Conservation (phyloP, 2,797 vertebrate genomes). For the Hemitrygon akajei region DNA sequence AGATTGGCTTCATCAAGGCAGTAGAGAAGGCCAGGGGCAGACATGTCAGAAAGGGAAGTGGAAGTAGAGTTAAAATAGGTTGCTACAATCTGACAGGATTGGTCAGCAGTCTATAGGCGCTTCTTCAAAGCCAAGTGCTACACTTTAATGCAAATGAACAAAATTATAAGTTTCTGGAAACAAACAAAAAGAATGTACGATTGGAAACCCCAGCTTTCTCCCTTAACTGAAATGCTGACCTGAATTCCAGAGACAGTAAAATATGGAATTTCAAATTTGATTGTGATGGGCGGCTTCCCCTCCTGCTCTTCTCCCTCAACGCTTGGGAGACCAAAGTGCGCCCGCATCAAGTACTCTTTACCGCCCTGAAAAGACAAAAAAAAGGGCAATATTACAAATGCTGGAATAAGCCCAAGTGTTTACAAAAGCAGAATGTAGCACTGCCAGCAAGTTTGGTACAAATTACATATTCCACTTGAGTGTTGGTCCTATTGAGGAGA, state of each 20-base stretch:
- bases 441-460: background rate
- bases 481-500: too few relatives aligned
- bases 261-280: slow-evolving; percentile 74
- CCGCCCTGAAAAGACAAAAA: slow-evolving; percentile 54
- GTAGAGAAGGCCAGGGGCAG: too few relatives aligned
- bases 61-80: too few relatives aligned
- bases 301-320: slow-evolving; percentile 65
- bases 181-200: background rate
- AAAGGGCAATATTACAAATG: background rate
- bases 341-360: slow-evolving; percentile 70
- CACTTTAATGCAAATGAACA: too few relatives aligned
- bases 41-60: too few relatives aligned
- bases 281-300: slow-evolving; percentile 65
- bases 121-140: too few relatives aligned
- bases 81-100: too few relatives aligned
- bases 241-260: slow-evolving; percentile 75
- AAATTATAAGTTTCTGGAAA: background rate
- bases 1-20: too few relatives aligned
- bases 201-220: background rate
- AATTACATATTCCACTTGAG: background rate
- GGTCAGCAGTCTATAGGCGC: too few relatives aligned
- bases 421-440: background rate
- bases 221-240: slow-evolving; percentile 47
- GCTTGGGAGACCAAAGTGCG: slow-evolving; percentile 68
- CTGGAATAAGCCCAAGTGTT: background rate